Conservation (phyloP, 2,888 invertebrate genomes). For the Sinodicranocentrus sp. region DNA sequence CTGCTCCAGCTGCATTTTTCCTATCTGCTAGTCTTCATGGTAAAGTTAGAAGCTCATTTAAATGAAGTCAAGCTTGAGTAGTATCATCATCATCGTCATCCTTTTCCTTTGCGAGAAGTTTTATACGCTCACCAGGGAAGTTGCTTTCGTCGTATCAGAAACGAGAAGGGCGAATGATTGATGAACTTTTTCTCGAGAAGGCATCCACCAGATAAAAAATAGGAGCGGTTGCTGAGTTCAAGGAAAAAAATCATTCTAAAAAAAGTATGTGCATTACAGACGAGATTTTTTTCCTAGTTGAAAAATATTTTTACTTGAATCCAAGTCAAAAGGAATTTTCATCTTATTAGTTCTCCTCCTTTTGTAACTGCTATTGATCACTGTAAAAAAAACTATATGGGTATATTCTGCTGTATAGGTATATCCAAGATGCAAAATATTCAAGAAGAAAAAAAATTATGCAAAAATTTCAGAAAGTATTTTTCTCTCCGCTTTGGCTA, state of each 20-base stretch:
- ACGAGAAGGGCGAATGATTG: conserved; percentile 61
- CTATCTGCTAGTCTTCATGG: neutral
- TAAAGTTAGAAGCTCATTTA: conserved; percentile 35
- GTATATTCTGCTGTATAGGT: too few relatives aligned
- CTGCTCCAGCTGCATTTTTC: conserved; percentile 52
- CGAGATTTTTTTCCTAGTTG: neutral
- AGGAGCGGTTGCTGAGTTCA: conserved; percentile 30
- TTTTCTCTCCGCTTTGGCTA: too few relatives aligned
- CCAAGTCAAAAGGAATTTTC: conserved; percentile 58
- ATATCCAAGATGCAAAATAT: too few relatives aligned
- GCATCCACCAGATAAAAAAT: conserved; percentile 58
- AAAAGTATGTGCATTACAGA: neutral
- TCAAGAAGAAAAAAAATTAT: too few relatives aligned
- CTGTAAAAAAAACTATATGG: conserved; percentile 12
- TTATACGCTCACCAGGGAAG: conserved; percentile 47
- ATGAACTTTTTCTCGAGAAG: conserved; percentile 62
- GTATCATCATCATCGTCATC: conserved; percentile 30
- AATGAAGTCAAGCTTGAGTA: conserved; percentile 48
- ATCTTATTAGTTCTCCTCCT: conserved; percentile 62
- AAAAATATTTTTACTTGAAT: conserved; percentile 26
- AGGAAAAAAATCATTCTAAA: neutral
- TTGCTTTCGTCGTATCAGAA: conserved; percentile 14
- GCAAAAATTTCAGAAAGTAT: too few relatives aligned
- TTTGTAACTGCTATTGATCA: conserved; percentile 60
- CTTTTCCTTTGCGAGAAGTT: neutral